Evolutionary conservation across 1,140 invertebrate genomes (phyloP), one percentile per base, ranked within the genome.

Genomic region (Achroia grisella): DNA sequence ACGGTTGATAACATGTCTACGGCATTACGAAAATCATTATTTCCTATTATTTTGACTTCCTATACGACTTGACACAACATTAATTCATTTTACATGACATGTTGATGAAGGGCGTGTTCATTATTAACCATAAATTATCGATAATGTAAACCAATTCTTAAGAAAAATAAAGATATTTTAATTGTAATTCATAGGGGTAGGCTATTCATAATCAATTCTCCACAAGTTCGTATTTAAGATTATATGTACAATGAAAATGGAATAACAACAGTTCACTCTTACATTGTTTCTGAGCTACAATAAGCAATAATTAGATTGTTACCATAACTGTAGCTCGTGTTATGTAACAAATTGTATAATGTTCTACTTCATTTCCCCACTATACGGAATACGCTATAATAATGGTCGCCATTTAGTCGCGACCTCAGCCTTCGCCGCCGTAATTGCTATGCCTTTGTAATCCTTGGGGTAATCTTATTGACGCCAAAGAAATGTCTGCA

Each of bases 281-380:
- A 34, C 39, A 52, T 59, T 57, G 48, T 68, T 71, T 62, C 57
- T 55, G 52, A 48, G 45, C 42, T 62, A 58, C 60, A 68, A 56
- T 66, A 59, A 68, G 57, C 70, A 70, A 67, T 70, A 62, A 64
- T 54, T 42, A 40, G 55, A 64, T 68, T 73, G 70, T 71, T 71
- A 59, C 61, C 71, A 72, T 77, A 70, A 74, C 62, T 52, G 53
- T 56, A 40, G 34, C 43, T 50, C 48, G 47, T 55, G 59, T 62
- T 70, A 61, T 52, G 63, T 70, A 66, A 68, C 60, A 59, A 61
- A 61, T 65, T 64, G 53, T 52, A 56, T 50, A 56, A 39, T 48
- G 52, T 51, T 60, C 44, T 39, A 45, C 51, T 56, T 47, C 56
- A 55, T 68, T 13, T 36, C 15, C 23, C 37, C 30, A 44, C 39